Percentiles rank a stretch among this genome's conserved stretches.
Conservation (phyloP, 2,888 invertebrate species). For the Biston betularia region DNA sequence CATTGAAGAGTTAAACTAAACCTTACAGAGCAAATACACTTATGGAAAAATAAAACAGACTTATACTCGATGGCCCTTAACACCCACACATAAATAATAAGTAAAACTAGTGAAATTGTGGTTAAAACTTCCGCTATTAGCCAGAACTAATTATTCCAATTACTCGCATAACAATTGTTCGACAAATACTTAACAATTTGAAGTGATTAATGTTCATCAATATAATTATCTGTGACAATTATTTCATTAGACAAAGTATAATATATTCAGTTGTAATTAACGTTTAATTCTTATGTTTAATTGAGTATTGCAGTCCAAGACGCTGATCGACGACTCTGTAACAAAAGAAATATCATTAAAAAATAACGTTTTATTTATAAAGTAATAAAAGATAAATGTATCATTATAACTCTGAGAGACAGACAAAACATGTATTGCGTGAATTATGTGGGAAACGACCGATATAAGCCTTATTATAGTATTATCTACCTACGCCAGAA, state of each 20-base stretch:
- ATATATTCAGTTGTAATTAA: constrained; percentile 9
- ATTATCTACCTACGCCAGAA: too few relatives aligned
- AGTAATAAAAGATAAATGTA: background rate
- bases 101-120: too few relatives aligned
- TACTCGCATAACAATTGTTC: constrained; percentile 20
- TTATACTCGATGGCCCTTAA: background rate
- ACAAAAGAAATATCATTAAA: constrained; percentile 31
- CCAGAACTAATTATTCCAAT: background rate
- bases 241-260: constrained; percentile 1
- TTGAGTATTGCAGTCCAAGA: constrained; percentile 42
- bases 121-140: background rate
- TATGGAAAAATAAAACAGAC: too few relatives aligned
- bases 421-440: too few relatives aligned
- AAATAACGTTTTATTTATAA: background rate
- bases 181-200: constrained; percentile 7
- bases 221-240: constrained; percentile 13
- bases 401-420: too few relatives aligned
- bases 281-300: constrained; percentile 23
- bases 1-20: too few relatives aligned
- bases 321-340: constrained; percentile 48
- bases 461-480: too few relatives aligned
- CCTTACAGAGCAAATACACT: too few relatives aligned
- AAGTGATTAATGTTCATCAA: constrained; percentile 10
- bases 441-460: too few relatives aligned
- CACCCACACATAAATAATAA: background rate